A percentile compares a stretch with the other conserved stretches of the same genome.
These are phyloP conservation scores for Myotis lucifugus DNA, from an alignment of 2,113 vertebrate species.

Conservation along the genomic window DNA sequence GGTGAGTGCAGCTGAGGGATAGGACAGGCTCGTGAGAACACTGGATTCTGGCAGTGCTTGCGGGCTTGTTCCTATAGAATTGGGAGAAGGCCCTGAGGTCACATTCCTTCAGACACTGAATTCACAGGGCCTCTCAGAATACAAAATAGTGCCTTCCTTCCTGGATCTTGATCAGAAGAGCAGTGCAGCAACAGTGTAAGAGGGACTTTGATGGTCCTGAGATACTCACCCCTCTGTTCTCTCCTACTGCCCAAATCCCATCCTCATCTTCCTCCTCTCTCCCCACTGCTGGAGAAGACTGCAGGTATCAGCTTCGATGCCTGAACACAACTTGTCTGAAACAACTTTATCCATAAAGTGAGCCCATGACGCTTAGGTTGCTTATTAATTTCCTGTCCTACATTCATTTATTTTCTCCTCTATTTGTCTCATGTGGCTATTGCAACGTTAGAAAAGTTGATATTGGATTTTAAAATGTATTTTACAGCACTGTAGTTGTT, in stretches of 20 bases:
- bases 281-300: background rate
- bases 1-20: background rate
- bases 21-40: background rate
- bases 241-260: background rate
- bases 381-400: background rate
- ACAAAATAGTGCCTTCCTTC: background rate
- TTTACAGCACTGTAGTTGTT: background rate
- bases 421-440: background rate
- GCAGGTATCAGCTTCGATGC: background rate
- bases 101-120: background rate
- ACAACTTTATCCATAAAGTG: background rate
- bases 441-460: background rate
- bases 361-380: background rate
- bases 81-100: background rate
- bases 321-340: background rate
- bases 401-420: conserved; percentile 40
- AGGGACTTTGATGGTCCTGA: too few relatives aligned
- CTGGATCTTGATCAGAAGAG: background rate
- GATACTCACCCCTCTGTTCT: background rate
- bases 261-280: background rate
- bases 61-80: background rate
- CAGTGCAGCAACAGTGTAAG: background rate
- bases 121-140: background rate
- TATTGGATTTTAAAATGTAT: background rate
- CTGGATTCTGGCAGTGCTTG: background rate